phyloP scores from a whole-genome alignment of 2,113 vertebrate genomes.

The Bufo bufo region DNA sequence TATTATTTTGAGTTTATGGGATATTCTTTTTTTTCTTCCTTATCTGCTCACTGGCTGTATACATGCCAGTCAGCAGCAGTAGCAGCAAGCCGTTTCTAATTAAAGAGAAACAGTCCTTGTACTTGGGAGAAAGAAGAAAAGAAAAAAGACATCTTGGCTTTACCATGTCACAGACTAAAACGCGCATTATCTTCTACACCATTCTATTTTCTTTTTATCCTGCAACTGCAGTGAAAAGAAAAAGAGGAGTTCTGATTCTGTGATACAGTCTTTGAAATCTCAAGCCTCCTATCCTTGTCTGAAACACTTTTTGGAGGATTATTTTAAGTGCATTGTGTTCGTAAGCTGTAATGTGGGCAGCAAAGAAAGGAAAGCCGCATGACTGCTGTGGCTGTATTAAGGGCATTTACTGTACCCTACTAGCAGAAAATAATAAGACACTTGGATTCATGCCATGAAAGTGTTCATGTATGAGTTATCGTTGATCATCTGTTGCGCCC shows the following conservation, averaged over 20 bases:
- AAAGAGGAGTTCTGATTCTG: not conserved
- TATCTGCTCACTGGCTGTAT: not conserved
- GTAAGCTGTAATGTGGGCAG: not conserved
- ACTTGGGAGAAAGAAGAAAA: not conserved
- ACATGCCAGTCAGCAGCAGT: conserved; percentile 3
- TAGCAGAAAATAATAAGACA: conserved; percentile 26
- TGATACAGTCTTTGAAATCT: conserved; percentile 10
- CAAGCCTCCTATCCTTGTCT: not conserved
- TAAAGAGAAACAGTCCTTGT: conserved; percentile 12
- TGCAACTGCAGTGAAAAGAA: conserved; percentile 21
- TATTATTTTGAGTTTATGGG: conserved; percentile 9
- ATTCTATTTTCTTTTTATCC: conserved; percentile 30
- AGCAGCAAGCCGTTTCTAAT: not conserved
- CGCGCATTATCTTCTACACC: not conserved
- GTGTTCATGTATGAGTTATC: too few relatives aligned
- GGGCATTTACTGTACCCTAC: not conserved
- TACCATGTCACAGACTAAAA: not conserved
- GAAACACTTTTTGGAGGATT: not conserved
- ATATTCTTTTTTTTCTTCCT: conserved; percentile 15
- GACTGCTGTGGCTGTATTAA: conserved; percentile 17
- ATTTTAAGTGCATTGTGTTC: conserved; percentile 38
- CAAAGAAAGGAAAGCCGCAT: not conserved
- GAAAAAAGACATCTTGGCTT: not conserved
- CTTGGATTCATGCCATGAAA: not conserved
- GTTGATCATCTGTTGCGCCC: not conserved